phyloP scores from a whole-genome alignment of 1,140 invertebrate genomes.

The Drosophila nannoptera region DNA sequence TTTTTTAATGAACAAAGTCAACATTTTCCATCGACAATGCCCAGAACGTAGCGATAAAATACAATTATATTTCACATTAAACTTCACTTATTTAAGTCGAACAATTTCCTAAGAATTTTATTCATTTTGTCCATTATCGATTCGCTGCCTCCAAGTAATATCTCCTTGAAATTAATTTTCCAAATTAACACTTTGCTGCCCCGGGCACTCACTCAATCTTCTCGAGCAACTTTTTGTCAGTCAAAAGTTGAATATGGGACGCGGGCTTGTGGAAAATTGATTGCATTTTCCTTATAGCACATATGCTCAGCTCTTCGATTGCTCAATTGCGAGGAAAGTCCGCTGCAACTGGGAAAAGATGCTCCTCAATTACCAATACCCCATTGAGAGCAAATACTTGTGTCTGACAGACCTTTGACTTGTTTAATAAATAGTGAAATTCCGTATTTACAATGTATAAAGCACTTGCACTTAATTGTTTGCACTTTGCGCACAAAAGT shows the following conservation, averaged over 20 bases:
- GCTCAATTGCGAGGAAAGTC: neutral
- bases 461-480: slow-evolving; percentile 38
- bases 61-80: no score
- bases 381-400: neutral
- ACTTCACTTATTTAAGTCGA: no score
- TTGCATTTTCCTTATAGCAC: neutral
- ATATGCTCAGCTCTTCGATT: neutral
- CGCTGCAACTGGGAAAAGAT: neutral
- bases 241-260: neutral
- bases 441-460: neutral
- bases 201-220: no score
- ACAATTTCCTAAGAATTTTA: no score
- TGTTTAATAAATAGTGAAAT: slow-evolving; percentile 3
- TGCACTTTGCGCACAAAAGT: slow-evolving; percentile 34
- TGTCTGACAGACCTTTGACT: neutral
- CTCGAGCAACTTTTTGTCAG: neutral
- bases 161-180: no score
- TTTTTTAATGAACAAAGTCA: no score
- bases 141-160: no score
- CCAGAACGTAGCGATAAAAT: no score
- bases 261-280: neutral
- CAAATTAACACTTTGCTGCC: no score
- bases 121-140: no score
- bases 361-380: neutral
- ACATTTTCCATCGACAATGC: no score